A percentile compares a stretch with the other conserved stretches of the same genome.
Conservation (phyloP, 2,113 vertebrate genomes). For the Oreochromis tanganicae region DNA sequence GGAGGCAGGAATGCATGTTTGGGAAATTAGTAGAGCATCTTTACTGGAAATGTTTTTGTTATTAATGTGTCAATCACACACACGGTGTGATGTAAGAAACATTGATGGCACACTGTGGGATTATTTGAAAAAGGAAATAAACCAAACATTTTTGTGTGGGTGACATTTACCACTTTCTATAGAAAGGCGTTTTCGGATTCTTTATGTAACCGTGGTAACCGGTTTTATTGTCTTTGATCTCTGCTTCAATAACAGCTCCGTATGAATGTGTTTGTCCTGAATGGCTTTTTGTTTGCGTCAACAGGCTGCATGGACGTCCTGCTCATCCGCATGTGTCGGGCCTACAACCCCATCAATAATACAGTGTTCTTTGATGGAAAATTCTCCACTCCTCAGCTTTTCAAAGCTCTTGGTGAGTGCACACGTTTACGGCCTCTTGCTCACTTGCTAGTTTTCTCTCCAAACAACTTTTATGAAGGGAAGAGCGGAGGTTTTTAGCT, state of each 20-base stretch:
- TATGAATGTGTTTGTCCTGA: background rate
- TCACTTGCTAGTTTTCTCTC: background rate
- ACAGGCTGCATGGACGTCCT: constrained; percentile 88
- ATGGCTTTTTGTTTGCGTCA: background rate
- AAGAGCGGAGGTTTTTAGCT: background rate
- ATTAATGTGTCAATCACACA: background rate
- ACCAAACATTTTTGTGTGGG: background rate
- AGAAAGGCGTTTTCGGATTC: too few species aligned
- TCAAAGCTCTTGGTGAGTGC: constrained; percentile 84
- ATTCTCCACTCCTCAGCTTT: constrained; percentile 79
- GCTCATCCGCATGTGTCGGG: constrained; percentile 84
- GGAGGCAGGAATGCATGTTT: background rate
- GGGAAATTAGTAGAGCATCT: background rate
- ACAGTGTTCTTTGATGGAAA: constrained; percentile 87
- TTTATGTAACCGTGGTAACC: background rate
- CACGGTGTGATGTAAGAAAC: background rate
- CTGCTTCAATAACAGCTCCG: background rate
- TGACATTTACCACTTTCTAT: background rate
- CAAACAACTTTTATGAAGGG: background rate
- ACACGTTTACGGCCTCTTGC: background rate
- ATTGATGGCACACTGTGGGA: background rate
- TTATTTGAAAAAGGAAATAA: background rate
- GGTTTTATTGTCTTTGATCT: background rate
- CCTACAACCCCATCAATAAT: constrained; percentile 85
- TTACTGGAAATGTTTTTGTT: background rate